phyloP scores from a whole-genome alignment of 2,888 invertebrate species.

The Aporophyla nigra region DNA sequence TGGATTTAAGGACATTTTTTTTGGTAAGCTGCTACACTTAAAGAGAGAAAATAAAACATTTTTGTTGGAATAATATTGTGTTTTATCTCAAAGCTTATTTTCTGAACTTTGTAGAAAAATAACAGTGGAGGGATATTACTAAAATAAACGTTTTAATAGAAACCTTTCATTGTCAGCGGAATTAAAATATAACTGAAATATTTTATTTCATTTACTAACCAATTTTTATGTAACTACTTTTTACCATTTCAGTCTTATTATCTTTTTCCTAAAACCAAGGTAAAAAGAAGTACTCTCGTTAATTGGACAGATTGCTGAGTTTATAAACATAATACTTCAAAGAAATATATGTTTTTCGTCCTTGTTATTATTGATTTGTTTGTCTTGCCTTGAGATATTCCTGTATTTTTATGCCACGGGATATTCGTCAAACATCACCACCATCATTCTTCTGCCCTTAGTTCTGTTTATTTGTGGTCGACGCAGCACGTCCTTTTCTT shows the following conservation, averaged over 20 bases:
- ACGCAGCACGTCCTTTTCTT: no score
- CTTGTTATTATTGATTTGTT: slow-evolving; percentile 3
- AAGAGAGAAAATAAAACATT: not conserved
- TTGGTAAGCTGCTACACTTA: not conserved
- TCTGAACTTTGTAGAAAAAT: not conserved
- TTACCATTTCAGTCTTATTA: not conserved
- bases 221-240: not conserved
- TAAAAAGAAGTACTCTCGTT: not conserved
- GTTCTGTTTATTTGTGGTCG: no score
- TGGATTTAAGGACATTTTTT: not conserved
- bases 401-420: not conserved
- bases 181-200: not conserved
- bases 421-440: not conserved
- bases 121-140: not conserved
- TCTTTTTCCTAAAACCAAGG: not conserved
- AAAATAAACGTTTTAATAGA: not conserved
- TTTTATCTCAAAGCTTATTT: not conserved
- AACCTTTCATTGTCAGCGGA: no score
- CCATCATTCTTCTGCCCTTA: no score
- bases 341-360: not conserved
- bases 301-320: not conserved
- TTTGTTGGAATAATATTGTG: not conserved
- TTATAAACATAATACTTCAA: not conserved
- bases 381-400: not conserved
- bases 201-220: not conserved